These are phyloP conservation scores for Drosophila malerkotliana DNA, from an alignment of 1,140 invertebrate genomes.

Conservation along the genomic window DNA sequence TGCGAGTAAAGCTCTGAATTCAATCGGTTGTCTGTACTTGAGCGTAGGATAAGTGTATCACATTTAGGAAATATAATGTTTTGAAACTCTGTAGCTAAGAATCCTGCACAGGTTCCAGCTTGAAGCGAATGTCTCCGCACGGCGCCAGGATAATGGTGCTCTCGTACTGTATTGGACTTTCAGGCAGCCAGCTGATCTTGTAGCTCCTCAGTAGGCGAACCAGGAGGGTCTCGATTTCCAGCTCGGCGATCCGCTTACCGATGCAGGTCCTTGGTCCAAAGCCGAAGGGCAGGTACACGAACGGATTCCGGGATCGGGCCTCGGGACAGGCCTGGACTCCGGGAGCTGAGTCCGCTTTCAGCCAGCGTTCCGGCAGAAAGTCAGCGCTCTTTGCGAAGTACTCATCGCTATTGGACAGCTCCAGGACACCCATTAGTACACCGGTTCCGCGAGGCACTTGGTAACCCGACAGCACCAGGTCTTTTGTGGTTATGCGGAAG, in stretches of 20 bases:
- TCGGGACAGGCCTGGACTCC: conserved; percentile 76
- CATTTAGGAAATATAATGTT: not conserved
- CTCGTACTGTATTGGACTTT: conserved; percentile 58
- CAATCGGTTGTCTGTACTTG: conserved; percentile 23
- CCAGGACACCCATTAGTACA: conserved; percentile 59
- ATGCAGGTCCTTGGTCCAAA: conserved; percentile 86
- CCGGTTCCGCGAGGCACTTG: conserved; percentile 90
- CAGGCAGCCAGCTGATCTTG: conserved; percentile 71
- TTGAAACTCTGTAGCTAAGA: not conserved
- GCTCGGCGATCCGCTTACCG: conserved; percentile 88
- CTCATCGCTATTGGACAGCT: conserved; percentile 64
- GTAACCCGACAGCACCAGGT: conserved; percentile 91
- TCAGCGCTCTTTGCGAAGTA: conserved; percentile 88
- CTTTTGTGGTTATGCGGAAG: conserved; percentile 89
- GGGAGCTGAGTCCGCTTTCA: conserved; percentile 67
- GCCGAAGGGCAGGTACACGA: conserved; percentile 85
- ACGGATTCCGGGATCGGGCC: conserved; percentile 53
- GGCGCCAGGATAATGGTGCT: conserved; percentile 70
- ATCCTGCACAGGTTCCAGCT: conserved; percentile 49
- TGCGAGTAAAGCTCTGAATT: conserved; percentile 55
- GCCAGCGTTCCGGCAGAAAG: conserved; percentile 91
- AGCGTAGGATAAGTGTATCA: conserved; percentile 4
- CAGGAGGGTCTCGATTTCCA: conserved; percentile 88
- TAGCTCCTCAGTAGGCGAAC: conserved; percentile 86
- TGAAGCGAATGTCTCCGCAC: conserved; percentile 63